phyloP scores from a whole-genome alignment of 2,797 vertebrate species.

The Hippoglossus hippoglossus region DNA sequence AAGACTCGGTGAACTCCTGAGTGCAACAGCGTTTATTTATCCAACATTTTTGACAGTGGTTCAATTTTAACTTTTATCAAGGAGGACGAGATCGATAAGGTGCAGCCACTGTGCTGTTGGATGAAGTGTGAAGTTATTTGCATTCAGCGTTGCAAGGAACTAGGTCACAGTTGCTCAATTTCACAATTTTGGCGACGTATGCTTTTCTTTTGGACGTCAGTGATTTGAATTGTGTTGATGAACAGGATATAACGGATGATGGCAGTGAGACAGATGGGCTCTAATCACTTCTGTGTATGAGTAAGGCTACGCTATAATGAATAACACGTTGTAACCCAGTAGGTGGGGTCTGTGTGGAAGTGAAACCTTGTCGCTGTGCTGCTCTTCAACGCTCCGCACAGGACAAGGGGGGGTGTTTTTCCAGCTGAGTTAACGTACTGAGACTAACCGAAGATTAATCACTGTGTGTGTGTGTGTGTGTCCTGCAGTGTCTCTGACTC shows the following conservation, averaged over 20 bases:
- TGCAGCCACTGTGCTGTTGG: not conserved
- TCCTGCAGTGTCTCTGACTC: constrained; percentile 52
- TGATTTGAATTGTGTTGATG: not conserved
- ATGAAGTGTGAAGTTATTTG: not conserved
- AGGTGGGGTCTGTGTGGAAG: constrained; percentile 10
- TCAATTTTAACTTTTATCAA: not conserved
- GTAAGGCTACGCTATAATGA: not conserved
- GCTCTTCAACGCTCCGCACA: not conserved
- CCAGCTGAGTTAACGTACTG: constrained; percentile 32
- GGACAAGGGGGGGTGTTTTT: not conserved
- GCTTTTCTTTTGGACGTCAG: too few relatives aligned
- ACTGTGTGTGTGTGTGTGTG: constrained; percentile 2
- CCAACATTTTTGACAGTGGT: too few relatives aligned
- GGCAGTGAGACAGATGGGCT: not conserved
- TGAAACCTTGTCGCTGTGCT: constrained; percentile 1
- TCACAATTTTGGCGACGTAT: not conserved
- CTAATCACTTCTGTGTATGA: constrained; percentile 3
- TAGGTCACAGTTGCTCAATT: not conserved
- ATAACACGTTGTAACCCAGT: constrained; percentile 8
- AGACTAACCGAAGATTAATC: constrained; percentile 44
- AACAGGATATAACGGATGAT: not conserved
- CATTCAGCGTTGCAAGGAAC: not conserved
- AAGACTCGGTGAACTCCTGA: too few relatives aligned
- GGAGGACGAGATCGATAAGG: not conserved
- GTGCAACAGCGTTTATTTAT: too few relatives aligned